These are phyloP conservation scores for Idaea biselata DNA, from an alignment of 2,888 invertebrate genomes.

Conservation along the genomic window DNA sequence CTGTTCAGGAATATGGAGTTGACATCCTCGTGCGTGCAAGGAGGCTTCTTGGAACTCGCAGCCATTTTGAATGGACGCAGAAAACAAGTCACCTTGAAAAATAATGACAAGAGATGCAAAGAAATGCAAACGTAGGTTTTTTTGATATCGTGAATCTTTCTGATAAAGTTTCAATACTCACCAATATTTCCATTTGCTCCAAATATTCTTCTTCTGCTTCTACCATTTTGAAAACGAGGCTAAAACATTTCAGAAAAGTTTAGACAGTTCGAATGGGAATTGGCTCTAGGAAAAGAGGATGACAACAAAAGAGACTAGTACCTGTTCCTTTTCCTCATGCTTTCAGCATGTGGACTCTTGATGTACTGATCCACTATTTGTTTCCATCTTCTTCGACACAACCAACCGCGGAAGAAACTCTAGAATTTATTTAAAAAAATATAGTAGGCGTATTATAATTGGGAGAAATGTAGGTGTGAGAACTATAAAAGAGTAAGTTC, in stretches of 20 bases:
- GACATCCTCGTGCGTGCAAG: conserved; percentile 95
- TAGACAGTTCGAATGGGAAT: neutral
- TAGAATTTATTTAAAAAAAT: conserved; percentile 56
- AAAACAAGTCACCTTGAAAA: conserved; percentile 86
- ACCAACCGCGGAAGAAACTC: conserved; percentile 96
- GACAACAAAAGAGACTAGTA: conserved; percentile 39
- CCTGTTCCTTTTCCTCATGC: conserved; percentile 95
- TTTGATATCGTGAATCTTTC: neutral
- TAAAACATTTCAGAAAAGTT: conserved; percentile 48
- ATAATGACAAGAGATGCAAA: neutral
- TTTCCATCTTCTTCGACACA: conserved; percentile 95
- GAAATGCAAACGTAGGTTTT: neutral
- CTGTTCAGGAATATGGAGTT: conserved; percentile 96
- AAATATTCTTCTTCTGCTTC: conserved; percentile 96
- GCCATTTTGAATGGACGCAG: conserved; percentile 96
- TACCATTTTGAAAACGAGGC: conserved; percentile 94
- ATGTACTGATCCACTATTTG: conserved; percentile 97
- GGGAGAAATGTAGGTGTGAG: too few relatives aligned
- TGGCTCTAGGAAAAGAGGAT: neutral
- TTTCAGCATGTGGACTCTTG: conserved; percentile 95
- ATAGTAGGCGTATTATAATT: too few relatives aligned
- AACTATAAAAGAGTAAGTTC: neutral
- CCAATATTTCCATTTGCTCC: conserved; percentile 90
- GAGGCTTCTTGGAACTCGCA: conserved; percentile 95
- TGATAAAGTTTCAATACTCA: conserved; percentile 29